Evolutionary conservation across 2,113 vertebrate species (phyloP).

Genomic region (Eretmochelys imbricata): DNA sequence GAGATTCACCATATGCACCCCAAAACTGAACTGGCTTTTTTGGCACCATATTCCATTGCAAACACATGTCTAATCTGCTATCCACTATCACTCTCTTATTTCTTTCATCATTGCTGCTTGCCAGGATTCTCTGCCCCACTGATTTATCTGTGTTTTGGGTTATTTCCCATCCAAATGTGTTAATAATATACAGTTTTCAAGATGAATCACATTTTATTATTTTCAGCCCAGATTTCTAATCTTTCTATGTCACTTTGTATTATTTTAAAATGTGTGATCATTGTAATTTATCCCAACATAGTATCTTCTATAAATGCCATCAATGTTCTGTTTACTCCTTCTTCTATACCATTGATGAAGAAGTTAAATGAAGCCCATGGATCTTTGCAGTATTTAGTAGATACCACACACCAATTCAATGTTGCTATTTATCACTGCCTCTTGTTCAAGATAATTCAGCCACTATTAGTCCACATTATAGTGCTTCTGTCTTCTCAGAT

Average conservation of each 20-base stretch:
- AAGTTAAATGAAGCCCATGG: neutral
- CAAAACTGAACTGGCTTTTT: neutral
- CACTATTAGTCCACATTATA: neutral
- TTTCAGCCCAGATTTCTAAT: fast-evolving
- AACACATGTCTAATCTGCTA: neutral
- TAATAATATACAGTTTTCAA: neutral
- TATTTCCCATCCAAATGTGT: neutral
- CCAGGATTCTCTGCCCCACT: neutral
- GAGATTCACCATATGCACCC: neutral
- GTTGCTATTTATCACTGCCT: neutral
- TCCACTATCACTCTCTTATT: neutral
- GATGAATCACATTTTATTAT: neutral
- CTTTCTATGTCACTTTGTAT: neutral
- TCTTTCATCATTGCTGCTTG: neutral
- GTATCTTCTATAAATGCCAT: neutral
- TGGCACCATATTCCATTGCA: neutral
- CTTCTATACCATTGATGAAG: neutral
- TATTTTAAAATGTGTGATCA: neutral
- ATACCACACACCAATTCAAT: neutral
- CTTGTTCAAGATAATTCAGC: fast-evolving
- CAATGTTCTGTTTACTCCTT: neutral
- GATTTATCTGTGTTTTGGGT: neutral
- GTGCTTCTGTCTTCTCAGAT: neutral
- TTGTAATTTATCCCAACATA: neutral
- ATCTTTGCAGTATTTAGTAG: neutral